Evolutionary conservation across 2,888 invertebrate species (phyloP), one percentile per base, ranked within the genome.

Genomic region (Rhagonycha lutea): DNA sequence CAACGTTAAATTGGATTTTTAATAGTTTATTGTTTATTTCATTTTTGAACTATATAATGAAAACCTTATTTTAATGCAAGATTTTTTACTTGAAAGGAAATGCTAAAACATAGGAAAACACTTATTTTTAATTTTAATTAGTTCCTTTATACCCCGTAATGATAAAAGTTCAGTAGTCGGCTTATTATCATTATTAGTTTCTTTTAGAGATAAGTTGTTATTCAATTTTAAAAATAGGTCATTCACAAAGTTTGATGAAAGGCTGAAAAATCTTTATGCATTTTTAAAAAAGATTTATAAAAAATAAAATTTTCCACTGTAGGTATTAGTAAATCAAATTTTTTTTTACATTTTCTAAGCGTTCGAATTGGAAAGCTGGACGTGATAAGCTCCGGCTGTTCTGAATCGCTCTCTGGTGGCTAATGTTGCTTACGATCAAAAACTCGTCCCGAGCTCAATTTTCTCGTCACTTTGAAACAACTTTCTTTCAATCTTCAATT

Each of bases 401-500:
- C 79, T 80, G 81, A 84, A 84, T 84, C 80, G 83, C 83, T 84
- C 85, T 84, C 85, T 81, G 80, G 84, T 82, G 85, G 83, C 84
- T 84, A 84, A 84, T 85, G 82, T 83, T 79, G 83, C 80, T 81
- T 82, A 80, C 84, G 83, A 84, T 84, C 84, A 84, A 83, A 84
- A 84, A 84, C 83, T 84, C 83, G 83, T 84, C 83, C 82, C 83
- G 79, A 78, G 83, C 84, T 82, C 84, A 83, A 84, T 84, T 83
- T 83, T 83, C 83, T 83, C 83, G 82, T 83, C 83, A 84, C 83
- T 84, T 83, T 82, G 82, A 82, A 84, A 84, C 84, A 84, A 84
- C 83, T 84, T 84, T 84, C 83, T 84, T 84, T 84, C 84, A 84
- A 84, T 84, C 83, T 83, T 79, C 83, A 82, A 83, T 82, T 83